These are phyloP conservation scores for Drosophila baimaii DNA, from an alignment of 1,140 invertebrate genomes.

Conservation along the genomic window DNA sequence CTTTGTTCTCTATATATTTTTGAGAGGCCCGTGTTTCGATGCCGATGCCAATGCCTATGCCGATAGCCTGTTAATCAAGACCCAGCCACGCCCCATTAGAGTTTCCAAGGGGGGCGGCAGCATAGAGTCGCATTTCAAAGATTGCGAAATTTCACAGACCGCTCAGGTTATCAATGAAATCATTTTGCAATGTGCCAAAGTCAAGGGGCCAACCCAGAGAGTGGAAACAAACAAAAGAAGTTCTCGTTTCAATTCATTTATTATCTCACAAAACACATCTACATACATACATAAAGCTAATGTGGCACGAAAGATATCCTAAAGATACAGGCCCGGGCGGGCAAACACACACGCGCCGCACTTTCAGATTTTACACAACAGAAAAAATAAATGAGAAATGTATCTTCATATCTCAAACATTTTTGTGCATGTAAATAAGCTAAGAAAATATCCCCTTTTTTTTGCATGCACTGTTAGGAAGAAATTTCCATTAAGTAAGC, in stretches of 20 bases:
- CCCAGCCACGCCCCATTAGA: constrained; percentile 22
- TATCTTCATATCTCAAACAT: background rate
- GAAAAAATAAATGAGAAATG: background rate
- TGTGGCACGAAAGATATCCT: constrained; percentile 57
- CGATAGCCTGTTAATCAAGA: constrained; percentile 19
- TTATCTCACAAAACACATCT: constrained; percentile 62
- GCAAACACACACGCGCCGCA: background rate
- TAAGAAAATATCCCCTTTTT: background rate
- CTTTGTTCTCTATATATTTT: constrained; percentile 38
- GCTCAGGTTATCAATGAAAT: constrained; percentile 42
- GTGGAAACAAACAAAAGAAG: constrained; percentile 43
- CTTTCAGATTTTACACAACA: constrained; percentile 3
- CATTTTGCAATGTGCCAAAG: constrained; percentile 35
- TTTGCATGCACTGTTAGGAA: too few relatives aligned
- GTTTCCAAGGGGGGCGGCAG: background rate
- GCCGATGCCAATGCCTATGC: constrained; percentile 4
- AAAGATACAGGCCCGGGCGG: constrained; percentile 37
- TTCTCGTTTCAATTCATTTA: constrained; percentile 52
- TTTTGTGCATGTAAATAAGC: background rate
- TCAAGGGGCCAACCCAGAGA: constrained; percentile 24
- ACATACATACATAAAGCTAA: constrained; percentile 59
- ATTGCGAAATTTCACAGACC: constrained; percentile 59
- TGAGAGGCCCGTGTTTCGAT: background rate
- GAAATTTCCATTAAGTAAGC: background rate
- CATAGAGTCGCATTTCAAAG: constrained; percentile 53